phyloP scores from a whole-genome alignment of 2,888 invertebrate species.

The Buathra laborator region DNA sequence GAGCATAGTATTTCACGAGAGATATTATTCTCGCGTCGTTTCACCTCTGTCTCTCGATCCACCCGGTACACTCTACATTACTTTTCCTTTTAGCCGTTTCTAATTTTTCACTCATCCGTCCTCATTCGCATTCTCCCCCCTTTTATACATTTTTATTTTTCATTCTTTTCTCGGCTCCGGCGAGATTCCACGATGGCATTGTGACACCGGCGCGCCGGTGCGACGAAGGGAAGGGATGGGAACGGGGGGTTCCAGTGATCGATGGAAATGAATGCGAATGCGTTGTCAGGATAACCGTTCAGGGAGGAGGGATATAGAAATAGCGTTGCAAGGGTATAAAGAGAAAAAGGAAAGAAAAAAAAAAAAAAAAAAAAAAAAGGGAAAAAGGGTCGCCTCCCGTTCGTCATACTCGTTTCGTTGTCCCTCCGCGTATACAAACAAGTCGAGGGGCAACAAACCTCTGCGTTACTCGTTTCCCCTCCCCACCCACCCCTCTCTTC shows the following conservation, averaged over 20 bases:
- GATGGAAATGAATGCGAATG: conserved; percentile 78
- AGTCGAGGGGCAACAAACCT: conserved; percentile 45
- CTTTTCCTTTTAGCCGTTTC: neutral
- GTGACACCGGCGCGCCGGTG: conserved; percentile 17
- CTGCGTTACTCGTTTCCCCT: conserved; percentile 35
- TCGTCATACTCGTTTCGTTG: conserved; percentile 33
- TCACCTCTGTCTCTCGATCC: conserved; percentile 20
- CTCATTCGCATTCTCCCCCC: conserved; percentile 4
- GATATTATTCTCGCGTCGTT: neutral
- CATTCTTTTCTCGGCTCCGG: neutral
- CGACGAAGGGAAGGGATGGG: neutral
- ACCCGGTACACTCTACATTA: conserved; percentile 34
- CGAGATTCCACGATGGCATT: conserved; percentile 23
- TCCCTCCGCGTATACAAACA: conserved; percentile 33
- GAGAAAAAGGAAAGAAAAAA: conserved; percentile 13
- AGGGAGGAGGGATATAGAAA: conserved; percentile 13
- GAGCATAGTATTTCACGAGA: neutral
- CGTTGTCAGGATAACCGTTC: conserved; percentile 43
- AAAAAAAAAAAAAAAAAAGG: conserved; percentile 20
- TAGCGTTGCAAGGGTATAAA: conserved; percentile 28
- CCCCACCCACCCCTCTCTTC: conserved; percentile 55
- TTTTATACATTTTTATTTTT: neutral
- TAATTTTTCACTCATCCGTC: conserved; percentile 10
- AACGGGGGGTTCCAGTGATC: conserved; percentile 71
- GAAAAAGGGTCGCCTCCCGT: conserved; percentile 27